These are phyloP conservation scores for Coptotermes formosanus DNA, from an alignment of 1,140 invertebrate genomes.

Conservation along the genomic window DNA sequence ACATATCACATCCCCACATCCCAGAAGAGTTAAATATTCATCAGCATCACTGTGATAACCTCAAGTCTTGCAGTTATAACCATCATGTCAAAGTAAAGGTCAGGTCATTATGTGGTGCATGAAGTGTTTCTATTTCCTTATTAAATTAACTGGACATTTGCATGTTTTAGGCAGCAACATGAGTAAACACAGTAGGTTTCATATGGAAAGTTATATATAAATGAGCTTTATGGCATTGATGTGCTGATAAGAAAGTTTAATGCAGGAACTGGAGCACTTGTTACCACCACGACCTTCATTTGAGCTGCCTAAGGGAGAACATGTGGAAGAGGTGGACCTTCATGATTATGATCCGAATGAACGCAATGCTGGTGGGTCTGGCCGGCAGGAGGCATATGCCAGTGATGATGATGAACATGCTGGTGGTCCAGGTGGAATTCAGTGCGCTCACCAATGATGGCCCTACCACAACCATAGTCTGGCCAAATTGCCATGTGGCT, in stretches of 20 bases:
- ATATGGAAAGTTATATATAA: not conserved
- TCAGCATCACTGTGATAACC: too few relatives aligned
- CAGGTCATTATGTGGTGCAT: not conserved
- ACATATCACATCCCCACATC: too few relatives aligned
- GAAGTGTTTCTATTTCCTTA: not conserved
- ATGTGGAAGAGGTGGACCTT: constrained; percentile 81
- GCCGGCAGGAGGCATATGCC: constrained; percentile 62
- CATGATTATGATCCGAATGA: constrained; percentile 66
- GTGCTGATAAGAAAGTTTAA: constrained; percentile 31
- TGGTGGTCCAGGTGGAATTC: constrained; percentile 58
- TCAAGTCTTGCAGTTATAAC: not conserved
- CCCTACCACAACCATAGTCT: not conserved
- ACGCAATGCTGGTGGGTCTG: constrained; percentile 44
- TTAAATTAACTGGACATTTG: not conserved
- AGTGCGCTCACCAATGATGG: constrained; percentile 68
- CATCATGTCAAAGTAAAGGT: not conserved
- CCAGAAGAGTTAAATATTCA: too few relatives aligned
- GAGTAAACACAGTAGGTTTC: not conserved
- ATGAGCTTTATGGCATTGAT: not conserved
- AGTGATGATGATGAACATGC: constrained; percentile 65
- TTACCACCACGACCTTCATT: constrained; percentile 66
- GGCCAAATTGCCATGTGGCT: constrained; percentile 8
- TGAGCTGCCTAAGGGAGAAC: constrained; percentile 66
- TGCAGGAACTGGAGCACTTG: constrained; percentile 64
- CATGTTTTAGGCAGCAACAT: not conserved